Base-by-base conservation (phyloP, 1,140 invertebrate species). In the Drosophila willistoni region DNA sequence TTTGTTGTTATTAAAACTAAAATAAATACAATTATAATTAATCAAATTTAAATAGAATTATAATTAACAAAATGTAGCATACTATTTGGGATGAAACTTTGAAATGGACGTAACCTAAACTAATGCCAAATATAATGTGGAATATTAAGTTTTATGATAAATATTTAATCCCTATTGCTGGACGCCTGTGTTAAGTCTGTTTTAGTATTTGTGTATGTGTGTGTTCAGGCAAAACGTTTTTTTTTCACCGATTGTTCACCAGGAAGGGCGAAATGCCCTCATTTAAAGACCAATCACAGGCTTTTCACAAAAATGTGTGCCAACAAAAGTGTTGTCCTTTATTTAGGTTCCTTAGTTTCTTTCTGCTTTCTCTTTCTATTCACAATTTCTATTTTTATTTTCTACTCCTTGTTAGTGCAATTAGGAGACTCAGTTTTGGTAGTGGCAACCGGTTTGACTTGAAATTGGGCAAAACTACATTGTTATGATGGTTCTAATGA, bases 291-390 rank as follows among this genome's bases (percentile, higher is more conserved):
- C 44, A 51, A 51, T 51, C 42, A 34, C 73, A 70, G 39, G 42
- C 60, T 39, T 29, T 19, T 70, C 65, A 78, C 76, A 71, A 29
- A 84, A 89, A 81, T 85, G 73, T 89, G 77, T 87, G 84, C 78
- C 84, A 84, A 87, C 84, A 81, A 78, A 80, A 72, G 64, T 86
- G 71, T 65, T 61, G 64, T 42, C 44, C 17, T 51, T 9, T 51
- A 22, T 51, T 51, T 51, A 4, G 44, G 3, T 51, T 64, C 64
- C 42, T 47, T 29, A 67, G 64, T 78, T 71, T 44, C 5, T 64
- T 64, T 63, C 61, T 57, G 71, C 59, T 69, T 54, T 41, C 66
- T 57, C 66, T 60, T 19, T 51, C 56, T 60, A 63, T 62, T 42
- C 60, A n/a, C 39, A 29, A 55, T 42, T 79, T 51, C 36, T 44